Evolutionary conservation across 2,113 vertebrate genomes (phyloP).

Genomic region (Rhinoptilus africanus): DNA sequence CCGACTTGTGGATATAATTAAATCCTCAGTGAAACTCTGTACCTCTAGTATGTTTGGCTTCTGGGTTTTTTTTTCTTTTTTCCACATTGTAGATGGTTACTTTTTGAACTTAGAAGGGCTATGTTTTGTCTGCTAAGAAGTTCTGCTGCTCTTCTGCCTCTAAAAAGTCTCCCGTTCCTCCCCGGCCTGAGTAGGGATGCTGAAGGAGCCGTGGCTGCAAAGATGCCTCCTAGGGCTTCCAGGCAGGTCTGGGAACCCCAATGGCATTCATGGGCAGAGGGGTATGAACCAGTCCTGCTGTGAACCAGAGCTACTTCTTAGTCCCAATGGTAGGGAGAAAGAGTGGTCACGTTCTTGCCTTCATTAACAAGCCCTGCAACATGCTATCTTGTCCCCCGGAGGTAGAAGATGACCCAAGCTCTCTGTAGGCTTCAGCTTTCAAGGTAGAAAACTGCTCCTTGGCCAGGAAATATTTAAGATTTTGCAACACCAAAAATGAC

Average conservation of each 20-base stretch:
- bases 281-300: background rate
- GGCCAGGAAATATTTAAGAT: background rate
- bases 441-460: background rate
- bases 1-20: background rate
- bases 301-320: background rate
- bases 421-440: background rate
- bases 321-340: background rate
- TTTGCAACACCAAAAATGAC: background rate
- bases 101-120: background rate
- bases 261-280: background rate
- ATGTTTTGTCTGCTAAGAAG: background rate
- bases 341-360: background rate
- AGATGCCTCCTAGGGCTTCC: background rate
- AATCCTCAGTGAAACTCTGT: background rate
- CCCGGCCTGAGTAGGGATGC: background rate
- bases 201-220: background rate
- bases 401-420: background rate
- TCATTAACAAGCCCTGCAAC: background rate
- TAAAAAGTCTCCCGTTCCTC: background rate
- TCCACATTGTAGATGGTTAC: no score
- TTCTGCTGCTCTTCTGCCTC: background rate
- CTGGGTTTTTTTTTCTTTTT: background rate
- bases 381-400: rapidly evolving
- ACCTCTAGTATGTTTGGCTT: background rate
- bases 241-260: background rate